Conservation (phyloP, 2,113 vertebrate genomes). For the Turnix velox region DNA sequence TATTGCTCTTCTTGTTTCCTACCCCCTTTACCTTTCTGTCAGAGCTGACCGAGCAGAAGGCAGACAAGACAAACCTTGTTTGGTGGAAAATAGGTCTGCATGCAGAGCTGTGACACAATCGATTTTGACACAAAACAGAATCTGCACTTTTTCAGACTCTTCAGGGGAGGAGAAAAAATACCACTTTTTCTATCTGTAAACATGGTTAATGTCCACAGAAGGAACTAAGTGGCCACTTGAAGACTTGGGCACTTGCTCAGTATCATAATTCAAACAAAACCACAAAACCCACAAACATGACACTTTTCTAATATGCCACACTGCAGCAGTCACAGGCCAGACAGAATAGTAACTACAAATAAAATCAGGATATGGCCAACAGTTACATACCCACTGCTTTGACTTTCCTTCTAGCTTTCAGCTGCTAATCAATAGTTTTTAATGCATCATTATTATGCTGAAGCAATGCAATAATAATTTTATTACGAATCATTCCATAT, state of each 20-base stretch:
- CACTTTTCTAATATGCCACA: background rate
- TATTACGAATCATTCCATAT: background rate
- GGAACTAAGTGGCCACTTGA: background rate
- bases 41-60: background rate
- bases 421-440: background rate
- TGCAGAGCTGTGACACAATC: background rate
- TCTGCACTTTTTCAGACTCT: background rate
- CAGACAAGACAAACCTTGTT: background rate
- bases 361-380: background rate
- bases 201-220: accelerated
- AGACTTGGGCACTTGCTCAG: background rate
- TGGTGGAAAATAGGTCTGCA: background rate
- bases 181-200: background rate
- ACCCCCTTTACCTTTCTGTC: background rate
- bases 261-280: background rate
- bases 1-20: background rate
- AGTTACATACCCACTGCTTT: background rate
- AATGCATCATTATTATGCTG: background rate
- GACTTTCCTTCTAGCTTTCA: background rate
- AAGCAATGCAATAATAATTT: background rate
- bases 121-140: background rate
- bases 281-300: background rate
- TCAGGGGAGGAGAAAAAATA: background rate
- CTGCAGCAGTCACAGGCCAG: background rate
- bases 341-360: background rate